Conservation (phyloP, 2,888 invertebrate species). For the Heliconius ismenius region DNA sequence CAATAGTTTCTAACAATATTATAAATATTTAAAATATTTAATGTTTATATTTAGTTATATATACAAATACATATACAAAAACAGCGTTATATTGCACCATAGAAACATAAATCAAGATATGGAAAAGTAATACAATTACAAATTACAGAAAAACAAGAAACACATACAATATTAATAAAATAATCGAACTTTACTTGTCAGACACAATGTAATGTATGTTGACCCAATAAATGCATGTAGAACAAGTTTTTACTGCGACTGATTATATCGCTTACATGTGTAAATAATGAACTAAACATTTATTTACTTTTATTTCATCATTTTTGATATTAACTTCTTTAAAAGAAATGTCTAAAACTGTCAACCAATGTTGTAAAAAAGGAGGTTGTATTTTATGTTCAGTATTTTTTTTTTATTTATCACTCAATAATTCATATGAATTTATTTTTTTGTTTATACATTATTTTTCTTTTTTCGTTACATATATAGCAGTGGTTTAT, state of each 20-base stretch:
- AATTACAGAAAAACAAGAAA: too few relatives aligned
- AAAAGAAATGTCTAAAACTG: not conserved
- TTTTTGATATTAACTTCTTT: not conserved
- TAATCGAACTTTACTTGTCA: not conserved
- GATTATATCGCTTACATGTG: not conserved
- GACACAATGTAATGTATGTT: not conserved
- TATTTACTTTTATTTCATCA: not conserved
- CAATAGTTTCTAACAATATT: too few relatives aligned
- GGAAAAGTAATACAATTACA: not conserved
- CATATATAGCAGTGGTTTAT: too few relatives aligned
- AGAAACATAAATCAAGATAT: not conserved
- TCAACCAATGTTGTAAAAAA: not conserved
- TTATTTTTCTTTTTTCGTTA: too few relatives aligned
- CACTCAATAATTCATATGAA: not conserved
- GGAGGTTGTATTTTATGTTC: too few relatives aligned
- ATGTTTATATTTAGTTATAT: not conserved
- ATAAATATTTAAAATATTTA: not conserved
- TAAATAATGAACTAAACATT: not conserved
- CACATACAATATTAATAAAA: not conserved
- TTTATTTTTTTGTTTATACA: too few relatives aligned
- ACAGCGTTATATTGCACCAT: not conserved
- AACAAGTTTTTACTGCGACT: not conserved
- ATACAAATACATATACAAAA: not conserved
- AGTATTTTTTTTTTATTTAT: too few relatives aligned
- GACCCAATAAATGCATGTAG: conserved; percentile 8